These are phyloP conservation scores for Echinops telfairi DNA, from an alignment of 2,113 vertebrate species.

Conservation along the genomic window DNA sequence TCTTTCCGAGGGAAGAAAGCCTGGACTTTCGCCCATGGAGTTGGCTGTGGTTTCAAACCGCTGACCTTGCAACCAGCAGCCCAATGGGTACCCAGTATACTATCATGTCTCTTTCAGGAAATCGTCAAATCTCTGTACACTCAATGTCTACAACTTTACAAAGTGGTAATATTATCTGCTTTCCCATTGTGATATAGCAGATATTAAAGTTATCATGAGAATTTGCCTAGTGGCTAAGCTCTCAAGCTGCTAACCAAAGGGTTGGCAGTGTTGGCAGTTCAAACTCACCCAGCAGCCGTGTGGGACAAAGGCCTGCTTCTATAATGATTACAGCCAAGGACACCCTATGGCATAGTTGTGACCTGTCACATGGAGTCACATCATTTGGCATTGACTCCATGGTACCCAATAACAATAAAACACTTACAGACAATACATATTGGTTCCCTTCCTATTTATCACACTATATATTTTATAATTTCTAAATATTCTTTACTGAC, in stretches of 20 bases:
- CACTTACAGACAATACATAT: background rate
- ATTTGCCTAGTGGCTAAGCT: background rate
- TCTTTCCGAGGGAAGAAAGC: too few relatives aligned
- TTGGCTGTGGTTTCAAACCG: too few relatives aligned
- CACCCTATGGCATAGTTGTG: background rate
- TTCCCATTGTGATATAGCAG: background rate
- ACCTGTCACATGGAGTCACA: background rate
- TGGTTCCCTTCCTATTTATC: background rate
- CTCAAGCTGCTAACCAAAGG: background rate
- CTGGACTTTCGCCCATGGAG: too few relatives aligned
- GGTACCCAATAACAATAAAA: background rate
- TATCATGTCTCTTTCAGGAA: background rate
- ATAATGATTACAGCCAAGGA: background rate
- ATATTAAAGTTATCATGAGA: background rate
- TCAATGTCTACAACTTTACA: background rate
- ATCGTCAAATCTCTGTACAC: background rate
- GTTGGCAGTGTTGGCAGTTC: background rate
- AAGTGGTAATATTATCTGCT: background rate
- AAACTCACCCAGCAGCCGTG: background rate
- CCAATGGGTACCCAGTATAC: too few relatives aligned
- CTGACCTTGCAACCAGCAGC: too few relatives aligned
- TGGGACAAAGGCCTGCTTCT: background rate
- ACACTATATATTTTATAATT: too few relatives aligned
- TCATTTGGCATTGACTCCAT: background rate
- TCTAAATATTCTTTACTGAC: too few relatives aligned